Evolutionary conservation across 2,797 vertebrate species (phyloP), one percentile per base, ranked within the genome.

Genomic region (Brachymystax lenok): DNA sequence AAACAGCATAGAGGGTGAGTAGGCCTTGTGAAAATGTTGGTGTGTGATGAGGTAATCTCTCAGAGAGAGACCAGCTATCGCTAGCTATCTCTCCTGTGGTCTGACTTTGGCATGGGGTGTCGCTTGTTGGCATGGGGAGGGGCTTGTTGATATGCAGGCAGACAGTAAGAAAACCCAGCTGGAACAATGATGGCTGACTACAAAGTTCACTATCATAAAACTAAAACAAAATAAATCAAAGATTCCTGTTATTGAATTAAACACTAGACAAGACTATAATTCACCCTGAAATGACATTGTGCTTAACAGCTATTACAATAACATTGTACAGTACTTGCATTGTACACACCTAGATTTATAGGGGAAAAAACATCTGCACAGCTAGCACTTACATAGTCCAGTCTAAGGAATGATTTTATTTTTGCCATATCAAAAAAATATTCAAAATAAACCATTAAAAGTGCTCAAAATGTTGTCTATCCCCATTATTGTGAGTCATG

Each of bases 31-130:
- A 63, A 28, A 13, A 64, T 28, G 63, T 28, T 27, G 61, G n/a
- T 59, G 56, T 59, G n/a, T 66, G 64, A 66, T 66, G 64, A 51
- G 21, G 27, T 4, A 27, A 72, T 56, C 56, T 52, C 51, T 66
- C 69, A 69, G 24, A 74, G 33, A 21, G 52, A 81, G 61, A 24
- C 73, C 50, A 77, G 56, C 46, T 46, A 46, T 21, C 56, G 8
- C 56, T 21, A 10, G 30, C 59, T 71, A 59, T 75, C 52, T 66
- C 66, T 69, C 54, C 35, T 19, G 24, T 40, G 68, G 30, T 24
- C 69, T 27, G 64, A 76, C 30, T 73, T 73, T 27, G 76, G 74
- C 78, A 78, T 35, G 72, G 80, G 78, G 78, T 30, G 74, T 69
- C 40, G 73, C 81, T 40, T 79, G 74, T 77, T 30, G 24, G 21